Base-by-base conservation (phyloP, 2,888 invertebrate species). In the Drosophila fungiperda region DNA sequence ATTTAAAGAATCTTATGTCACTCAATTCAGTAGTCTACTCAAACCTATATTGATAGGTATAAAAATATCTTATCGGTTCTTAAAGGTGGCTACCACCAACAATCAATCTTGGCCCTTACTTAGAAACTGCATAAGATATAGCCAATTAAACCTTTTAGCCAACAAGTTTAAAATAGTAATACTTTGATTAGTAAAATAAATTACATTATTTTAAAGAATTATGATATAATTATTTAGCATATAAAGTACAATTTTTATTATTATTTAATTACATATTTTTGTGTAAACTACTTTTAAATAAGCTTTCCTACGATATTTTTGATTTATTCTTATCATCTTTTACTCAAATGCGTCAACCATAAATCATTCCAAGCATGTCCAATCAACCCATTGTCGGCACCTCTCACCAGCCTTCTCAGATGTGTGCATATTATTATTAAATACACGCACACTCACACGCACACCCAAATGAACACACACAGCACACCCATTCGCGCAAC, bases 361-460 rank as follows among this genome's bases (percentile, higher is more conserved):
- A 68, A 71, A 67, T 71, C 62, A 58, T 50, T 45, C 42, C 59
- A 59, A 32, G 62, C 78, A 72, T 78, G 63, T 70, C 75, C 84
- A 87, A 87, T 82, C 87, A 82, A 67, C 65, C 68, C 65, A 33
- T 50, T 54, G 54, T 81, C 81, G 67, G 69, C 81, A 64, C 77
- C 71, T 69, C 59, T 62, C 78, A 72, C 67, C 68, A 57, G 62
- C 69, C 45, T 72, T 7, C 45, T 15, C 23, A 72, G 69, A 62
- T 72, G 71, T 81, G 78, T 80, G 78, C 67, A 40, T 59, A 20
- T 58, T 52, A 60, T 42, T 71, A 61, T 65, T 64, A 50, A 58
- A 52, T 40, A 36, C 58, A 36, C 58, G n/a, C 50, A 23, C 57
- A 17, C 36, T 33, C 45, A 15, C 29, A 53, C 38, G 38, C 49